Base-by-base conservation (phyloP, 2,797 vertebrate species). In the Sandelia bainsii region DNA sequence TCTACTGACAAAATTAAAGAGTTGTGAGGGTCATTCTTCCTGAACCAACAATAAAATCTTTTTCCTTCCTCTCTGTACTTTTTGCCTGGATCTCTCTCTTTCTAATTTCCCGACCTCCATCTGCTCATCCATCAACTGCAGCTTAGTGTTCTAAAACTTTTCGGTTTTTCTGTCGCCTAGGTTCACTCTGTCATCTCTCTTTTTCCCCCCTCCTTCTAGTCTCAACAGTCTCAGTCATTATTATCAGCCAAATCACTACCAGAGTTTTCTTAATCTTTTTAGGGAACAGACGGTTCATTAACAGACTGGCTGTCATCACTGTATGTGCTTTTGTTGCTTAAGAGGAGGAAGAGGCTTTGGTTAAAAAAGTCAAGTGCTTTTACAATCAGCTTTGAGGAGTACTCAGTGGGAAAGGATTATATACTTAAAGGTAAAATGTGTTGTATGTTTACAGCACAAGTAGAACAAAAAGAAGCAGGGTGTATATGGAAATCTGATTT, bases 261-360 rank as follows among this genome's bases (percentile, higher is more conserved):
- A 70, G 45, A 70, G 62, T 71, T 80, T 71, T 61, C 58, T 77
- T 88, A 59, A 78, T 87, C 67, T 83, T 80, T 61, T 49, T 22
- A 52, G 50, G 34, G 51, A 82, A 81, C 84, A 89, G 66, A 87
- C 58, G 76, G 65, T 81, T 87, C 71, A 87, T 79, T 84, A 82
- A 77, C 50, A 79, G 64, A 69, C 72, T 57, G 59, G 65, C 75
- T 73, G 81, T 72, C 59, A 54, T 67, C 69, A 16, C 75, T 48
- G 22, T 61, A 19, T 64, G 50, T 64, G 61, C 72, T 72, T 84
- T 73, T 81, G 71, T 80, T 67, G 45, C 58, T 78, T 37, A 39
- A 70, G 72, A 79, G 42, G 45, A 69, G 51, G 62, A 71, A 60
- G 45, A 23, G 0, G 62, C 37, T 80, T 72, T 61, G 58, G 59